Base-by-base conservation (phyloP, 2,797 vertebrate genomes). In the Mus caroli region DNA sequence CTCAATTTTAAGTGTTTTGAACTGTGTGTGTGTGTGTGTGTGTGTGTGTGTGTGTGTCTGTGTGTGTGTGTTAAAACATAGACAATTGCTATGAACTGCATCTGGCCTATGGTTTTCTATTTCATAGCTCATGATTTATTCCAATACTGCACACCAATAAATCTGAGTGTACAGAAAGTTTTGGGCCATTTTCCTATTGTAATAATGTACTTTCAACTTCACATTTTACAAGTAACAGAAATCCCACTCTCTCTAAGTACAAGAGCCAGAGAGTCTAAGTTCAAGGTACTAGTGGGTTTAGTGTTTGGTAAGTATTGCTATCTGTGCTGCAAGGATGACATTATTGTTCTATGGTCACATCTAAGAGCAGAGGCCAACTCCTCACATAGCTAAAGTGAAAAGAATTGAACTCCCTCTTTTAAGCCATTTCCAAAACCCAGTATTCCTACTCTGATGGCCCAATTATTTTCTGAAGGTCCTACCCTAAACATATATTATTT, bases 391-490 rank as follows among this genome's bases (percentile, higher is more conserved):
- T 46, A 26, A 78, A 77, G 58, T 15, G 6, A 79, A 71, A 37
- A 56, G 7, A 34, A 17, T n/a, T 43, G 37, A 46, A 24, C 4
- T n/a, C 5, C 43, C 43, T 46, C 46, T 9, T 46, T 46, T 46
- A 7, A 46, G 46, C 46, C 46, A 46, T 43, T 43, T n/a, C 6
- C 46, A 26, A 79, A 24, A 3, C 17, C 19, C 28, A 28, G 3
- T 20, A n/a, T 54, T 43, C 6, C 10, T 12, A n/a, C 1, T 2
- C 3, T 20, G 4, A 6, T 3, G 43, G 15, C 26, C 26, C 14
- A 73, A 3, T 46, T 31, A 5, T 7, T 71, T 60, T 50, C 15
- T 34, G 24, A 54, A 54, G 19, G 6, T 9, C 11, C 12, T 19
- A 24, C 6, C 6, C 60, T 34, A 71, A 71, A 91, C 6, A 71